Evolutionary conservation across 2,797 vertebrate species (phyloP).

Genomic region (Acanthornis magna): DNA sequence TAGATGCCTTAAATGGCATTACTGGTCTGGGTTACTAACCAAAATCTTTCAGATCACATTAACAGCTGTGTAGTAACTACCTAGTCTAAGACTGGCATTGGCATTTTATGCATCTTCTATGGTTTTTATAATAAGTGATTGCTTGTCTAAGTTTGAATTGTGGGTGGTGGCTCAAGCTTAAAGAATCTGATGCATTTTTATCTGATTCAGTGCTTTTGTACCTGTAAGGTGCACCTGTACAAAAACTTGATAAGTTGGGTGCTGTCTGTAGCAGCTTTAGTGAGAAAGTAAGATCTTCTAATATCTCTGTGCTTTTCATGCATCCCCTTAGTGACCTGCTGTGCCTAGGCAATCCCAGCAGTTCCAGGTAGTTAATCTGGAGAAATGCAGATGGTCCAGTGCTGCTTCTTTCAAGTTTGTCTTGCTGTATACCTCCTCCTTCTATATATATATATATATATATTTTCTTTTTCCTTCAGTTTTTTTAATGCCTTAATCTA

Average conservation of each 20-base stretch:
- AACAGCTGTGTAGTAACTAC: neutral
- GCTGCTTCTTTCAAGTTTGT: neutral
- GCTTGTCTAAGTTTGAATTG: neutral
- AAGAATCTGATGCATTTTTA: neutral
- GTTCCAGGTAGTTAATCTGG: neutral
- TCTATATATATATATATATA: neutral
- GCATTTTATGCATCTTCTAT: neutral
- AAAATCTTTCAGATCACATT: neutral
- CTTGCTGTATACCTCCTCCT: neutral
- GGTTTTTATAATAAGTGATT: neutral
- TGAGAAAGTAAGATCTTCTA: slow-evolving; percentile 24
- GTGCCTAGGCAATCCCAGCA: neutral
- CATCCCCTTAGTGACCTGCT: neutral
- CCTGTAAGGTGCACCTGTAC: neutral
- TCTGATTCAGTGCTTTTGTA: neutral
- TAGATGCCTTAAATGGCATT: neutral
- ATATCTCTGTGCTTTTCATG: neutral
- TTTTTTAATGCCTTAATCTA: neutral
- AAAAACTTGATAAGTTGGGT: neutral
- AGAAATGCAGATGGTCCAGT: neutral
- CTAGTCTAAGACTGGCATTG: neutral
- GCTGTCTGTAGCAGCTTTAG: slow-evolving; percentile 21
- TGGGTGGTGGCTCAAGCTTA: neutral
- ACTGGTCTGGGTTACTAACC: neutral
- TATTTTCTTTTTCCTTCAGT: neutral